Evolutionary conservation across 1,140 invertebrate species (phyloP), one percentile per base, ranked within the genome.

Genomic region (Drosophila bifasciata): DNA sequence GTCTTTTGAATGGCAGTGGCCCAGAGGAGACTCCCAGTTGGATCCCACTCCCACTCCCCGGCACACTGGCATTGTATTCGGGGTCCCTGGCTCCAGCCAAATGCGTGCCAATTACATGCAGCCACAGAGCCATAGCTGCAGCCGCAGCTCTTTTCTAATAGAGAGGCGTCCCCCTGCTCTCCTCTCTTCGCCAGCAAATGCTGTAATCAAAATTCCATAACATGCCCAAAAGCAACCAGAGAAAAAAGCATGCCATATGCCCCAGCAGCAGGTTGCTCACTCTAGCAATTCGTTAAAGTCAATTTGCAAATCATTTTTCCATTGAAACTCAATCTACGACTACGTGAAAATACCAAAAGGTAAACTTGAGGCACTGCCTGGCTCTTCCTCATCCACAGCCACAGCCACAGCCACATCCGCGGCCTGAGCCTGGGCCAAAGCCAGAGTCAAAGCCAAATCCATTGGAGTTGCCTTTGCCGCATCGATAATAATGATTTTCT

Each of bases 221-320:
- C 73, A 69, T 76, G 63, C 64, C 55, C 73, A 63, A 69, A 51
- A 68, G 63, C 50, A 49, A 40, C 46, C 48, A 36, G 32, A 36
- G 32, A 13, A 3, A 36, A 36, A 36, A 13, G 11, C 32, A 13
- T 13, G 32, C 11, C 11, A 11, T 36, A 11, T 11, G 11, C 32
- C 28, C 28, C 32, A 36, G 1, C 53, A 75, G 75, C 75, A 77
- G 75, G 75, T 75, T 79, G 76, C 62, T 74, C 78, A 62, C 59
- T 83, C 60, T 62, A 63, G 79, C 88, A 90, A 90, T 90, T 90
- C 88, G 88, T 90, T 90, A 90, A 90, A 90, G 88, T 90, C 88
- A 90, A 90, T 90, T 90, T 90, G 88, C 88, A 90, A 90, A 90
- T 90, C 88, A 90, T 90, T 90, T 90, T 90, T 90, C 88, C 88